A percentile compares a stretch with the other conserved stretches of the same genome.
Conservation (phyloP, 2,888 invertebrate genomes). For the Omphaloscelis lunosa region DNA sequence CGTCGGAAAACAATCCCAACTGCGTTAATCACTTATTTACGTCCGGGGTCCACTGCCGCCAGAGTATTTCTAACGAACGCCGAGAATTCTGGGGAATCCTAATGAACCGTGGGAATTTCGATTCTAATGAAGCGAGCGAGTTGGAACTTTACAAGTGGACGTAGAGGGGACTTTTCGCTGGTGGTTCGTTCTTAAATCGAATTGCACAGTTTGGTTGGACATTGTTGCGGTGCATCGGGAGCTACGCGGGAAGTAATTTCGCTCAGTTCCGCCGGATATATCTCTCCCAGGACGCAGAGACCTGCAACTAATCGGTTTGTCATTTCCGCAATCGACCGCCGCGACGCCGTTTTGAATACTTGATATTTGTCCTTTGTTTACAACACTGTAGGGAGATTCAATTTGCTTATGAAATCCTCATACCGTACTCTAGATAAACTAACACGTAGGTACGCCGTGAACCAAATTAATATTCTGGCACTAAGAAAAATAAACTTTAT, state of each 20-base stretch:
- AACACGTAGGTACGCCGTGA: background rate
- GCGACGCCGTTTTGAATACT: constrained; percentile 82
- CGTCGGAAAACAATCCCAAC: constrained; percentile 89
- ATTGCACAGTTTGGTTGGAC: constrained; percentile 79
- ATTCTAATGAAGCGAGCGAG: constrained; percentile 86
- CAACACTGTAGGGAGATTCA: constrained; percentile 41
- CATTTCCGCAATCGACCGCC: constrained; percentile 88
- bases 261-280: constrained; percentile 87
- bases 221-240: constrained; percentile 82
- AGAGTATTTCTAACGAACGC: constrained; percentile 88
- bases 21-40: constrained; percentile 91
- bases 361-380: constrained; percentile 80
- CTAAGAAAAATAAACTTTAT: constrained; percentile 31
- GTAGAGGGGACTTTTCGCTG: constrained; percentile 72
- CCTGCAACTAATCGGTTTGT: constrained; percentile 88
- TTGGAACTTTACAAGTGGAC: constrained; percentile 73
- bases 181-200: constrained; percentile 79
- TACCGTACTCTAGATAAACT: background rate
- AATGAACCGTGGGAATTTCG: constrained; percentile 90
- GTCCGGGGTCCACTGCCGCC: constrained; percentile 84
- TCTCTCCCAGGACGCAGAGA: constrained; percentile 82
- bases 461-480: background rate
- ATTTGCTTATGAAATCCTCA: constrained; percentile 42
- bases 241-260: constrained; percentile 85
- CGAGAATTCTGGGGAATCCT: constrained; percentile 86